A percentile compares a stretch with the other conserved stretches of the same genome.
Evolutionary conservation across 2,888 invertebrate species (phyloP).

Genomic region (Epirrhoe alternata): DNA sequence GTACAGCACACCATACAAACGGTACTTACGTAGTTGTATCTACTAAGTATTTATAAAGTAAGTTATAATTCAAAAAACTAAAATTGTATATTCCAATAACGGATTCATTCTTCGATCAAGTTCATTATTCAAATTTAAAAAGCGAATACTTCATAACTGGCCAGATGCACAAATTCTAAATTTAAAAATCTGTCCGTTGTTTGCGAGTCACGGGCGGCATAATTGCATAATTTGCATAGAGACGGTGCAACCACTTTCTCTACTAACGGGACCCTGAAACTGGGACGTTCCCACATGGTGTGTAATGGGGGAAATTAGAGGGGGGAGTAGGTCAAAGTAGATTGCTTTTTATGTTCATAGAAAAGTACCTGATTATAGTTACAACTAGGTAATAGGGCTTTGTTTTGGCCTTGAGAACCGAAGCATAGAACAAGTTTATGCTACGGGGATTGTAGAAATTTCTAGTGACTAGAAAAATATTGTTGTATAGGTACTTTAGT

Average conservation of each 20-base stretch:
- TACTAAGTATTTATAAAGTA: too few species aligned
- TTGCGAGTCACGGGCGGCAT: slow-evolving; percentile 48
- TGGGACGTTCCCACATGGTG: slow-evolving; percentile 57
- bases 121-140: neutral
- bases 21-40: too few species aligned
- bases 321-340: slow-evolving; percentile 41
- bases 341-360: slow-evolving; percentile 31
- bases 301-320: slow-evolving; percentile 32
- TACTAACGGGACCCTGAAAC: slow-evolving; percentile 74
- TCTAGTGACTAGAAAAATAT: too few species aligned
- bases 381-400: neutral
- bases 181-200: slow-evolving; percentile 43
- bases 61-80: too few species aligned
- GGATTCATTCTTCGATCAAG: too few species aligned
- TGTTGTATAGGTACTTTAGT: too few species aligned
- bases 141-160: neutral
- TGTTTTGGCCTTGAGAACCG: neutral
- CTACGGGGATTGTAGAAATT: too few species aligned
- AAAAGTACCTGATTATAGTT: neutral
- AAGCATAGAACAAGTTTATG: too few species aligned
- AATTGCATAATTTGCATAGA: slow-evolving; percentile 84
- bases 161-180: slow-evolving; percentile 26
- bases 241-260: slow-evolving; percentile 78
- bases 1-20: too few species aligned
- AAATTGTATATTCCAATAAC: too few species aligned